Evolutionary conservation across 2,888 invertebrate genomes (phyloP).

Genomic region (Bhutanitis thaidina): DNA sequence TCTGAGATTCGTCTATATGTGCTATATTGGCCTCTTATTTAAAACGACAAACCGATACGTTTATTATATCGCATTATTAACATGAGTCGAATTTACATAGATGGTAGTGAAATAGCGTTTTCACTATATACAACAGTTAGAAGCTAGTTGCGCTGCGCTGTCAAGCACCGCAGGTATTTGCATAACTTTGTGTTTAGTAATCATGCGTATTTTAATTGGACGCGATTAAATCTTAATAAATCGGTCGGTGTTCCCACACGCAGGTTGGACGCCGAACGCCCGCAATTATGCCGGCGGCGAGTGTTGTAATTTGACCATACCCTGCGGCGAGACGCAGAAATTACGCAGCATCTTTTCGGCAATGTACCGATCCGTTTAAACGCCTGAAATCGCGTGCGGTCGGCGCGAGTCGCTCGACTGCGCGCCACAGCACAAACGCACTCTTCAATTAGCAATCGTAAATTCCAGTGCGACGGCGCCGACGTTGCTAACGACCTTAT

Average conservation of each 20-base stretch:
- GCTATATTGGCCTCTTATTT: slow-evolving; percentile 29
- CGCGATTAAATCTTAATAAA: slow-evolving; percentile 76
- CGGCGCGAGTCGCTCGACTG: slow-evolving; percentile 31
- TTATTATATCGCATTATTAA: slow-evolving; percentile 18
- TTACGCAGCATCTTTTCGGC: slow-evolving; percentile 55
- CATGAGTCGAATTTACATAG: neutral
- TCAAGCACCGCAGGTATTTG: slow-evolving; percentile 39
- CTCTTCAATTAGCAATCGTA: slow-evolving; percentile 76
- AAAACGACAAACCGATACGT: slow-evolving; percentile 13
- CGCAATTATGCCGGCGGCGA: slow-evolving; percentile 67
- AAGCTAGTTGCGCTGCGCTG: slow-evolving; percentile 38
- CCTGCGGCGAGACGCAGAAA: slow-evolving; percentile 63
- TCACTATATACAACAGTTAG: slow-evolving; percentile 34
- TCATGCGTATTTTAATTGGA: slow-evolving; percentile 71
- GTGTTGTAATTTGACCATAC: slow-evolving; percentile 65
- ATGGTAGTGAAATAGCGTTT: neutral
- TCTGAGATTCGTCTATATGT: slow-evolving; percentile 34
- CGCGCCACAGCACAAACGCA: slow-evolving; percentile 49
- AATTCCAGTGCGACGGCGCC: slow-evolving; percentile 48
- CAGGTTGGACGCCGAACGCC: slow-evolving; percentile 37
- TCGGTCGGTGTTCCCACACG: slow-evolving; percentile 69
- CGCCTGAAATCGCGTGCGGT: slow-evolving; percentile 50
- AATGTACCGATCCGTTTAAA: slow-evolving; percentile 32
- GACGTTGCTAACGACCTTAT: slow-evolving; percentile 2
- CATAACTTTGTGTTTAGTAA: slow-evolving; percentile 48